Evolutionary conservation across 2,113 vertebrate genomes (phyloP).

Genomic region (Oncorhynchus gorbuscha): DNA sequence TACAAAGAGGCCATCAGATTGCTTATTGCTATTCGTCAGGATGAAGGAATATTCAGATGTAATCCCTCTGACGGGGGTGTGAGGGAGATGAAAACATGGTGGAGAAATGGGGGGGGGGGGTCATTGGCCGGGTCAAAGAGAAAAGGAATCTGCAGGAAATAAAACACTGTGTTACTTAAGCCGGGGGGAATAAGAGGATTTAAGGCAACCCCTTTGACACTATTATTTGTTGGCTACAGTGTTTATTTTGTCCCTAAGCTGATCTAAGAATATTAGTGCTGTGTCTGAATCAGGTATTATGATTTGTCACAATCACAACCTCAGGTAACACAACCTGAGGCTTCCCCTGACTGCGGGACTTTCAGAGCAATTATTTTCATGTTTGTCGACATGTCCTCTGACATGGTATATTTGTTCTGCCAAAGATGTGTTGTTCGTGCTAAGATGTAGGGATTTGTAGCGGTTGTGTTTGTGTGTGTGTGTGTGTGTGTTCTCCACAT

Average conservation of each 20-base stretch:
- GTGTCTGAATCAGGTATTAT: not conserved
- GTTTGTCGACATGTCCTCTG: not conserved
- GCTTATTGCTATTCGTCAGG: not conserved
- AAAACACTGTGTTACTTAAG: not conserved
- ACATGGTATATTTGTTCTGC: not conserved
- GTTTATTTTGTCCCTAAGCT: not conserved
- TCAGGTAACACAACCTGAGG: no score
- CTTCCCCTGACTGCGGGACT: no score
- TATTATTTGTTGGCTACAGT: not conserved
- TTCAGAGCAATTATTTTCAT: no score
- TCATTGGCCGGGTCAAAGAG: not conserved
- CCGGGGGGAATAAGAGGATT: constrained; percentile 7
- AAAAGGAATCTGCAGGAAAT: constrained; percentile 4
- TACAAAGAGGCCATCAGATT: constrained; percentile 1
- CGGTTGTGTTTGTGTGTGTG: not conserved
- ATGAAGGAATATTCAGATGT: constrained; percentile 1
- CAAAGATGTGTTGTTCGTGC: not conserved
- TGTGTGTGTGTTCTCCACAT: not conserved
- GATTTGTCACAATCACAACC: no score
- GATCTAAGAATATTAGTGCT: not conserved
- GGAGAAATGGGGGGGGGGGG: not conserved
- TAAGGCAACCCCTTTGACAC: not conserved
- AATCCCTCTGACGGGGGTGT: constrained; percentile 1
- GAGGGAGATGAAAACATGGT: not conserved
- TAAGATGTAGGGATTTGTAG: not conserved